Evolutionary conservation across 2,113 vertebrate genomes (phyloP).

Genomic region (Dicrurus megarhynchus): DNA sequence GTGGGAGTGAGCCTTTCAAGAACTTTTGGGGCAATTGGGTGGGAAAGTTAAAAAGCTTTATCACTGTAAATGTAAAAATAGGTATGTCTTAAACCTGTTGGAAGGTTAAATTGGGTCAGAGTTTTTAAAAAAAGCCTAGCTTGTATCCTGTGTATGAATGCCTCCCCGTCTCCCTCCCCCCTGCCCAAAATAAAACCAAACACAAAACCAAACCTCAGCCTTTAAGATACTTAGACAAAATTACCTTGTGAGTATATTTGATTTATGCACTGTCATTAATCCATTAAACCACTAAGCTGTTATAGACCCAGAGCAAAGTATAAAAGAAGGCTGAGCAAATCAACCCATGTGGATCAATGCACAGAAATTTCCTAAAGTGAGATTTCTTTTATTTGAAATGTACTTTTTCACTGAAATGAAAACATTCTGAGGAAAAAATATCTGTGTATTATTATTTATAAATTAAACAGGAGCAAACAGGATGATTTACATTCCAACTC

Average conservation of each 20-base stretch:
- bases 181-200: neutral
- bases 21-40: neutral
- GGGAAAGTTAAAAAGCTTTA: neutral
- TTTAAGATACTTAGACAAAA: neutral
- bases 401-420: neutral
- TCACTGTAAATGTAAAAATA: neutral
- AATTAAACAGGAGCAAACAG: neutral
- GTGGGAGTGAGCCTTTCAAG: neutral
- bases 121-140: neutral
- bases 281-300: neutral
- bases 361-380: neutral
- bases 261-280: neutral
- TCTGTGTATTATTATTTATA: neutral
- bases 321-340: neutral
- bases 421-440: neutral
- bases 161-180: accelerated
- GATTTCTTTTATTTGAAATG: neutral
- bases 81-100: neutral
- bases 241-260: neutral
- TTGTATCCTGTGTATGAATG: neutral
- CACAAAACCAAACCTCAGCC: neutral
- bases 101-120: neutral
- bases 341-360: neutral
- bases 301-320: neutral
- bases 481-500: neutral